Percentiles rank a stretch among this genome's conserved stretches.
These are phyloP conservation scores for Argya squamiceps DNA, from an alignment of 2,797 vertebrate species.

Conservation along the genomic window DNA sequence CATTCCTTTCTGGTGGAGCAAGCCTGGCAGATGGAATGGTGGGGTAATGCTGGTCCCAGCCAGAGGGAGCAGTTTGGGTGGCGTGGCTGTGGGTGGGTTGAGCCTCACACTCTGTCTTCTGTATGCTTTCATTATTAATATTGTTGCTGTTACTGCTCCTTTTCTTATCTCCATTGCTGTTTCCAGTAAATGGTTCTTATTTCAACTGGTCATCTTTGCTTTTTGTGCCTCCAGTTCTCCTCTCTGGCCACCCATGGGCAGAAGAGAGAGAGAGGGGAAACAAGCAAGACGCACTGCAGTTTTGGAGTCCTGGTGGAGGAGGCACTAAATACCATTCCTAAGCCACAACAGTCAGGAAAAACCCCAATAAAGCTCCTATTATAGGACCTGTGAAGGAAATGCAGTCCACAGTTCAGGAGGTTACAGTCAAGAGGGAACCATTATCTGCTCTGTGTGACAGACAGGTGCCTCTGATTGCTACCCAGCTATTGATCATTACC, in stretches of 20 bases:
- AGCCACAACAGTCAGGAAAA: background rate
- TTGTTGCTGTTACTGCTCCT: background rate
- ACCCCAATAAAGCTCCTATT: accelerated
- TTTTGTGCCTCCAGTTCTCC: background rate
- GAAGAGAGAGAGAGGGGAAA: background rate
- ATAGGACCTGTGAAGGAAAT: background rate
- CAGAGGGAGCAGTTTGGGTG: background rate
- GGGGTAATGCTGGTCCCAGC: background rate
- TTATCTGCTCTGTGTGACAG: background rate
- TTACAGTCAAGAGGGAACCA: background rate
- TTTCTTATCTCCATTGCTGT: background rate
- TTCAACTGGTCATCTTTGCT: background rate
- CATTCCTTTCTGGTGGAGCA: background rate
- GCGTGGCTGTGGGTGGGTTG: background rate
- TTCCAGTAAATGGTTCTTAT: background rate
- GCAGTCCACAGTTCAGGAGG: background rate
- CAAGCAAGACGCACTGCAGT: accelerated
- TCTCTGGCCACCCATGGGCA: background rate
- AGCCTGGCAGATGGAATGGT: accelerated
- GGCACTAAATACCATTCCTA: background rate
- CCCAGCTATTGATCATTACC: background rate
- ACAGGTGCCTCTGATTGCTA: background rate
- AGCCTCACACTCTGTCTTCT: background rate
- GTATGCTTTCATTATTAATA: background rate
- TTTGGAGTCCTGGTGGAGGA: background rate